Evolutionary conservation across 2,113 vertebrate species (phyloP), one percentile per base, ranked within the genome.

Genomic region (Cinclus mexicanus): DNA sequence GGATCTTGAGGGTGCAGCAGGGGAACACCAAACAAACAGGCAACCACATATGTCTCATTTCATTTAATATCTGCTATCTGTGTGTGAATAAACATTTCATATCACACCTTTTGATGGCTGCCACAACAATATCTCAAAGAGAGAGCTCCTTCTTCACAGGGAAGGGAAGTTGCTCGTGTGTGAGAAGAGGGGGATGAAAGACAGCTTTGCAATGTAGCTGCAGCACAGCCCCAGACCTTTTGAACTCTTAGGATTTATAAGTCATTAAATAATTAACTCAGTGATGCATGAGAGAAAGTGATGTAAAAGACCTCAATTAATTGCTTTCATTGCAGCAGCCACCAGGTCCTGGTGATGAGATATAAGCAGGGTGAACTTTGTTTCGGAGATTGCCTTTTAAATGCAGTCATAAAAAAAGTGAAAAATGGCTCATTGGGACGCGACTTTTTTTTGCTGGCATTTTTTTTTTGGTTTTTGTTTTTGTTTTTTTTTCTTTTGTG

Each of bases 201-300:
- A 8, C 60, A 65, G 78, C 68, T 94, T 83, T 70, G 83, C 76
- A 41, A 14, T 33, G 71, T 9, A 59, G 72, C 60, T 77, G 72
- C 87, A 88, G 72, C 70, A 42, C 72, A 84, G 93, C 77, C 90
- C 26, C 69, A n/a, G 93, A 87, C 92, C 96, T 95, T 90, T 49
- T 70, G 97, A 94, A 87, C 88, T 4, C 0, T 7, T 64, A 41
- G 78, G 90, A 93, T 93, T 96, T 94, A 93, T 81, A 41, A 84
- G 87, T 91, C 81, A 82, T 96, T 97, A 96, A 97, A 95, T 97
- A 97, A 97, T 97, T 96, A 97, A 96, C 81, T 94, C 91, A 76
- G 26, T 71, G 78, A 93, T 92, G 87, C 63, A 29, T 75, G 90
- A 95, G 75, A 80, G 92, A 95, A 91, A 85, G 39, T 42, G 80